Base-by-base conservation (phyloP, 2,888 invertebrate species). In the Philonicus albiceps region DNA sequence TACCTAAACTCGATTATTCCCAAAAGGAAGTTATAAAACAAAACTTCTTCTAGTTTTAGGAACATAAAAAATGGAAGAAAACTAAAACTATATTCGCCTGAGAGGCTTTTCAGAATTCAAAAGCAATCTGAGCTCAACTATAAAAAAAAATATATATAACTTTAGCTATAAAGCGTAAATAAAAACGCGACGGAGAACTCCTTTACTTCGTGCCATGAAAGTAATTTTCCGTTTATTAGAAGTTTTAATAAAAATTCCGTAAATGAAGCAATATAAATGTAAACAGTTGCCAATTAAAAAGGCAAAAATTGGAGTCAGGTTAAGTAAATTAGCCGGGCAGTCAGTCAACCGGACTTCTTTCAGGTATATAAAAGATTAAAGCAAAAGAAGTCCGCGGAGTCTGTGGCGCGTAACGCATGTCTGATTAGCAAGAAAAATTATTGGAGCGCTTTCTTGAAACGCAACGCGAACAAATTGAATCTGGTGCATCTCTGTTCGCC, bases 351-450 rank as follows among this genome's bases (percentile, higher is more conserved):
- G n/a, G 64, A 22, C 19, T 64, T 27, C 22, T 64, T 11, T 22
- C n/a, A 64, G 27, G 27, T 64, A 7, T 31, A 43, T 43, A 13
- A 43, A 3, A 16, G 27, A 64, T 64, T 0, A 22, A 27, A 22
- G 64, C 64, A 64, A 64, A 64, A 64, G 49, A 49, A 49, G 49
- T 49, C 7, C 49, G 49, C 16, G n/a, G 49, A 49, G 49, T 64
- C 22, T 64, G 74, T 78, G 27, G 78, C 49, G 78, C 78, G 78
- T 78, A 78, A 49, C 49, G 78, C 78, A 78, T 49, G 78, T 49
- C 49, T 43, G 37, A 27, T 78, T 64, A 64, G 27, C 3, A 27
- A 22, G 16, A 16, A 11, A 43, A 78, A 78, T 78, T 49, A 78
- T 78, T 78, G 78, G 78, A 78, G 78, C 78, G 49, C 49, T 37